Base-by-base conservation (phyloP, 2,113 vertebrate genomes). In the Regulus satrapa region DNA sequence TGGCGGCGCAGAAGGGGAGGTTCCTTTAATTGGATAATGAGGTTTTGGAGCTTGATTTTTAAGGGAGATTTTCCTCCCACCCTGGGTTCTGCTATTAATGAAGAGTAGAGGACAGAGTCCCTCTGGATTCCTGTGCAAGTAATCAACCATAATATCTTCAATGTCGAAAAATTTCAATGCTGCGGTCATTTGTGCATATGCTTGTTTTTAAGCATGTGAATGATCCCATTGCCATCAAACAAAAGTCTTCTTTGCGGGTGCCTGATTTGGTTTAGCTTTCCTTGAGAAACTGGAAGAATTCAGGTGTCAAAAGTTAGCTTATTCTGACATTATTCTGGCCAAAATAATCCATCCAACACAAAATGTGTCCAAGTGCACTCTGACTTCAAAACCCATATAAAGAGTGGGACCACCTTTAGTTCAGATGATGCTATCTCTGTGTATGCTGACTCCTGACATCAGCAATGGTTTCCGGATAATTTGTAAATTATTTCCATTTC, bases 1-100 rank as follows among this genome's bases (percentile, higher is more conserved):
- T 31, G n/a, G 15, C 17, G 26, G 21, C 0, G 1, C 21, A 71
- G 36, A 51, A 56, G 29, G 31, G 29, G 12, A 48, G 32, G 32
- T 18, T 89, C 32, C 48, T 91, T 72, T 41, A 38, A 8, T 18
- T 67, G 26, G 29, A 14, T 36, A 28, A 7, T 46, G 34, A 31
- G 2, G 34, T 21, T 71, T 84, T 38, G 29, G 6, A 56, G 31
- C 18, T 92, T 14, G 46, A 40, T 67, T 89, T 85, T 85, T 40
- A 66, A 84, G 41, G 17, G 32, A 52, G 8, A 9, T 86, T 8
- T 34, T 29, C n/a, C 31, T 13, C 18, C 1, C 10, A 5, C 0
- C 5, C 4, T 31, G 1, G 0, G 1, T 40, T 87, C 55, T 15
- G 31, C 8, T 74, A 0, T 67, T 55, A 26, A 6, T 8, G 32